phyloP scores from a whole-genome alignment of 2,113 vertebrate species.

The Elanoides forficatus region DNA sequence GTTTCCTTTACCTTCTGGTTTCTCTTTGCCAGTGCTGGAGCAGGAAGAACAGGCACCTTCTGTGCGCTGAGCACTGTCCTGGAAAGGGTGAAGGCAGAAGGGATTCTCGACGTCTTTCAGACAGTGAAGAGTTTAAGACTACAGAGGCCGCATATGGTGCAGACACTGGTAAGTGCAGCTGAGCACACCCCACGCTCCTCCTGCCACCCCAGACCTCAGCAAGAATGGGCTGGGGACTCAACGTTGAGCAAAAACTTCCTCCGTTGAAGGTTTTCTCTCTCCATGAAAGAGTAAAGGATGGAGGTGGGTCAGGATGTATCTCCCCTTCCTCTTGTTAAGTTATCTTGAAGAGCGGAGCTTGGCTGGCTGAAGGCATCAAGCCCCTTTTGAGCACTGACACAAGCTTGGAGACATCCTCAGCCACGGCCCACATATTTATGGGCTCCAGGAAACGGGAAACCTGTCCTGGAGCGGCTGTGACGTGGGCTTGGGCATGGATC shows the following conservation, averaged over 20 bases:
- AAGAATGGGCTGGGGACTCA: not conserved
- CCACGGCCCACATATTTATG: accelerated
- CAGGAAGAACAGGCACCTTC: slow-evolving; percentile 96
- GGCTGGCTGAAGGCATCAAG: not conserved
- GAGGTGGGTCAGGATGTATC: not conserved
- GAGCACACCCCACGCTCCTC: not conserved
- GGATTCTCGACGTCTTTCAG: slow-evolving; percentile 98
- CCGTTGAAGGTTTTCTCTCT: not conserved
- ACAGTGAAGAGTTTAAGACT: slow-evolving; percentile 97
- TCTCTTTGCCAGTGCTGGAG: slow-evolving; percentile 84
- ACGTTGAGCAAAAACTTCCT: not conserved
- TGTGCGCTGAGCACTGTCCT: slow-evolving; percentile 96
- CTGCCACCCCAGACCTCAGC: not conserved
- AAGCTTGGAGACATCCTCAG: not conserved
- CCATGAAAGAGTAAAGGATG: not conserved
- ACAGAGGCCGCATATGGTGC: slow-evolving; percentile 99
- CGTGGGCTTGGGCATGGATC: not conserved
- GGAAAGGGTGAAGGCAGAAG: slow-evolving; percentile 97
- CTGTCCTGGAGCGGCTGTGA: not conserved
- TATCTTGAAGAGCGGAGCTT: not conserved
- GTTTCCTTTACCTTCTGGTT: not conserved
- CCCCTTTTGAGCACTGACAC: not conserved
- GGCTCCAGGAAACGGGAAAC: not conserved
- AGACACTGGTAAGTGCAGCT: slow-evolving; percentile 90
- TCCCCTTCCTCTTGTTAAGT: not conserved